Conservation (phyloP, 2,797 vertebrate species). For the Steatocranus sp. region DNA sequence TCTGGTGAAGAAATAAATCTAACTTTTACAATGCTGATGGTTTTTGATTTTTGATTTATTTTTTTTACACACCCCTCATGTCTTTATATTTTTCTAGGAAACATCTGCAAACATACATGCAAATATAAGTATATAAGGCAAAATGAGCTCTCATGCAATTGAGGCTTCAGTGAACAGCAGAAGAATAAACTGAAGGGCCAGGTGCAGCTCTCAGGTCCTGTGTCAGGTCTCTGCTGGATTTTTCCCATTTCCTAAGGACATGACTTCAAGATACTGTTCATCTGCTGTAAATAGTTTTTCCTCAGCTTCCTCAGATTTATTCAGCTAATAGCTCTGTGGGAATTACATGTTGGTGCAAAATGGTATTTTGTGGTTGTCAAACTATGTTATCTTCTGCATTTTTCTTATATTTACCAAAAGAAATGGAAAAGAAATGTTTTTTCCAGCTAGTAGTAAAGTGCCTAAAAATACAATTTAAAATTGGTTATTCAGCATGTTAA, state of each 20-base stretch:
- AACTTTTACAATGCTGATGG: conserved; percentile 34
- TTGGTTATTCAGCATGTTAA: background rate
- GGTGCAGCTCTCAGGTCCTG: background rate
- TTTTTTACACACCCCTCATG: background rate
- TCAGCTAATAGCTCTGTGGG: background rate
- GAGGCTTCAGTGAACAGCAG: background rate
- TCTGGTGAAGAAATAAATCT: conserved; percentile 50
- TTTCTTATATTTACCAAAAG: background rate
- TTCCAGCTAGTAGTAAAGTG: background rate
- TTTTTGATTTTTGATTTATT: background rate
- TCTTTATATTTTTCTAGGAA: background rate
- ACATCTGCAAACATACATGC: background rate
- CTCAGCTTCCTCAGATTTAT: background rate
- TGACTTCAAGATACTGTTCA: background rate
- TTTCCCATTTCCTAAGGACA: background rate
- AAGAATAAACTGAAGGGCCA: background rate
- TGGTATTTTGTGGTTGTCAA: background rate
- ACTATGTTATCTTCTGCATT: background rate
- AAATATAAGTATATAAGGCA: background rate
- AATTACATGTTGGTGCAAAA: background rate
- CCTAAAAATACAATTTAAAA: background rate
- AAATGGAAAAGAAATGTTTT: background rate
- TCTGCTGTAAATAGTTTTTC: background rate
- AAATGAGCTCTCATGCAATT: background rate
- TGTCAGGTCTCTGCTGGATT: background rate